These are phyloP conservation scores for Plecotus auritus DNA, from an alignment of 2,113 vertebrate genomes.

Conservation along the genomic window DNA sequence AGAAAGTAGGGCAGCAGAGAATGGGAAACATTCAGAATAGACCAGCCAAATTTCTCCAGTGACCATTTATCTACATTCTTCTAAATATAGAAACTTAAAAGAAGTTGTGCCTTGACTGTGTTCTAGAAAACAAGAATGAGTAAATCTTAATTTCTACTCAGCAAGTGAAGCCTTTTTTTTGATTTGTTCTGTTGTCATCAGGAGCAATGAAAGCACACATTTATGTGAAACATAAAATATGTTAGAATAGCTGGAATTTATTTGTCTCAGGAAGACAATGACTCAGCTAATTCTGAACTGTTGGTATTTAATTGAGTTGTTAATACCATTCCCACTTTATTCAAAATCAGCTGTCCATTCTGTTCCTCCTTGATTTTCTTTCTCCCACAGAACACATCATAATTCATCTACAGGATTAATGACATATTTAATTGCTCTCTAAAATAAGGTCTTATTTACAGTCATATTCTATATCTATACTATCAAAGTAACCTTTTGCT, in stretches of 20 bases:
- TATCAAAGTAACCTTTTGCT: conserved; percentile 31
- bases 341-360: conserved; percentile 51
- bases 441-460: conserved; percentile 38
- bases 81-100: conserved; percentile 16
- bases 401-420: conserved; percentile 43
- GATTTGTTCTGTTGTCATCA: not conserved
- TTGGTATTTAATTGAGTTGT: conserved; percentile 50
- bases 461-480: conserved; percentile 43
- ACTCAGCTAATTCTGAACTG: conserved; percentile 61
- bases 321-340: conserved; percentile 39
- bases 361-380: conserved; percentile 37
- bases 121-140: conserved; percentile 11
- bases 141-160: conserved; percentile 15
- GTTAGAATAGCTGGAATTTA: conserved; percentile 54
- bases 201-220: conserved; percentile 32
- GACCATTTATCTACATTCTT: conserved; percentile 5
- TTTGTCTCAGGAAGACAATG: conserved; percentile 58
- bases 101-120: conserved; percentile 10
- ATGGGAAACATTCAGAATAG: not conserved
- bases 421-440: conserved; percentile 33
- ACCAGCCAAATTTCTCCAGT: not conserved
- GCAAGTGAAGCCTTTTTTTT: conserved; percentile 12
- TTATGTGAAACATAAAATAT: conserved; percentile 54
- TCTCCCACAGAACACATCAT: not conserved
- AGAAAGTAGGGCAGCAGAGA: not conserved